Percentiles rank a stretch among this genome's conserved stretches.
Evolutionary conservation across 2,797 vertebrate species (phyloP).

Genomic region (Tapirus indicus): DNA sequence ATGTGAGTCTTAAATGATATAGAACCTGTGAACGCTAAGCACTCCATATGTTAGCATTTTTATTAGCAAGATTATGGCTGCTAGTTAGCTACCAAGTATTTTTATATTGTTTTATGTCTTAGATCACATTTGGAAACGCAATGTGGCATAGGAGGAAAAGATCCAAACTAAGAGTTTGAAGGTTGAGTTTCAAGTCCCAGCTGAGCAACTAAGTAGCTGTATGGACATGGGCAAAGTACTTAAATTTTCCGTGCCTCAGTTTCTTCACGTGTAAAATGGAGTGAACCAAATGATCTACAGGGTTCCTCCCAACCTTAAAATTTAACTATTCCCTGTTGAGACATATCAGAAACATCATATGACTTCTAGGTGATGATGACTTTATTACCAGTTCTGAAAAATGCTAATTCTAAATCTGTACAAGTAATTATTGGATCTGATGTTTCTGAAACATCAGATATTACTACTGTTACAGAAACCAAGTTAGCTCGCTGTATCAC

Average conservation of each 20-base stretch:
- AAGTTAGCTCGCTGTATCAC: neutral
- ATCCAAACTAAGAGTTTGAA: neutral
- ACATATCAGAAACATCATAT: slow-evolving; percentile 19
- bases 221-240: neutral
- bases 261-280: neutral
- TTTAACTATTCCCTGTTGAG: neutral
- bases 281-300: neutral
- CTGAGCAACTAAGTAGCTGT: neutral
- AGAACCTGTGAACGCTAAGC: neutral
- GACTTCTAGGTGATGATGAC: neutral
- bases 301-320: slow-evolving; percentile 31
- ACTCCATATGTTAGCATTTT: slow-evolving; percentile 6
- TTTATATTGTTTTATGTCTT: neutral
- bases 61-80: neutral
- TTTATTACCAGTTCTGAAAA: slow-evolving; percentile 64
- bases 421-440: slow-evolving; percentile 39
- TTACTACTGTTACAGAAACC: slow-evolving; percentile 46
- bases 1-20: neutral
- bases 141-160: neutral
- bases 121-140: slow-evolving; percentile 22
- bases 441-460: slow-evolving; percentile 7
- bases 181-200: slow-evolving; percentile 11
- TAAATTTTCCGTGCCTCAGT: neutral
- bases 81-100: neutral
- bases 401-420: slow-evolving; percentile 59